Base-by-base conservation (phyloP, 2,797 vertebrate species). In the Podarcis siculus region DNA sequence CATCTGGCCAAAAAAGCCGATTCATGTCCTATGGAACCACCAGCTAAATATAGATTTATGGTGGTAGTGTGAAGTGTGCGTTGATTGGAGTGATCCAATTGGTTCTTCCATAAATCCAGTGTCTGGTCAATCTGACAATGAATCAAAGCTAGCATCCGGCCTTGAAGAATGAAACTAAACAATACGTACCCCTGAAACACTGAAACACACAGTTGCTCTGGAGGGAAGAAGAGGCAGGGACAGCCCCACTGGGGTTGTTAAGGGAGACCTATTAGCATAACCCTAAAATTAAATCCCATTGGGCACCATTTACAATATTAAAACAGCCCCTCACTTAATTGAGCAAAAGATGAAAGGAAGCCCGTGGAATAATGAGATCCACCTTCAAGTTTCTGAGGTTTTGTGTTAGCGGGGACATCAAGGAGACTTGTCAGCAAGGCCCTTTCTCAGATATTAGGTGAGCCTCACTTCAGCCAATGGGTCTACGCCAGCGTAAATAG, bases 351-450 rank as follows among this genome's bases (percentile, higher is more conserved):
- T 93, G 89, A 96, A 96, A 94, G 82, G 87, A 85, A 85, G 91
- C 84, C 87, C 92, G 91, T 94, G 90, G 92, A 95, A 93, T 95
- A 90, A 95, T 95, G 95, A 96, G 95, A 95, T 95, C 93, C 95
- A 95, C 94, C 94, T 93, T 94, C 86, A 94, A 90, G 83, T 82
- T 89, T 91, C 85, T 85, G 79, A 35, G 19, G 13, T 73, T 73
- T 71, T 73, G 61, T 37, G 58, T 93, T 86, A 93, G 82, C 91
- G 90, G 90, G 82, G 93, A 85, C 93, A 95, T 93, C 86, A 95
- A 95, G 94, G 94, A 91, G 92, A 87, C 42, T 64, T 91, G 84
- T 94, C 92, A 91, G 94, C 87, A 91, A 90, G 89, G 85, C 77
- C 86, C 92, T 85, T 87, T 91, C 90, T 89, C 76, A 88, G 92